phyloP scores from a whole-genome alignment of 2,113 vertebrate genomes.

The Seriola rivoliana region DNA sequence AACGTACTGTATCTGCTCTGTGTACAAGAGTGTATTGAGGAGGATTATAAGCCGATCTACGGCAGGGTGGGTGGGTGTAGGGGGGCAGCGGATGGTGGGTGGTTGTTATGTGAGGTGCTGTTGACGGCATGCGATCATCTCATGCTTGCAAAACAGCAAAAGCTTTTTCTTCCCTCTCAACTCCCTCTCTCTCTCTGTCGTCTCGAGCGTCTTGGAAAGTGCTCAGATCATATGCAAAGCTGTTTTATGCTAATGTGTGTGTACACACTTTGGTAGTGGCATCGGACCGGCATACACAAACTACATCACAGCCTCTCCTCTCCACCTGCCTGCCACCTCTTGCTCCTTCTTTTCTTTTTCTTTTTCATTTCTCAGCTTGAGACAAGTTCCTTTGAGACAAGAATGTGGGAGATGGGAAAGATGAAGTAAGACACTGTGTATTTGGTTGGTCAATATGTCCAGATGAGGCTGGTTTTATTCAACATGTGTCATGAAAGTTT shows the following conservation, averaged over 20 bases:
- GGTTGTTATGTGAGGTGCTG: slow-evolving; percentile 52
- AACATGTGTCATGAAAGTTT: slow-evolving; percentile 8
- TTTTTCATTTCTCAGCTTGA: slow-evolving; percentile 29
- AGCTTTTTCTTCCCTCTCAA: slow-evolving; percentile 61
- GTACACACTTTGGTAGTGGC: slow-evolving; percentile 63
- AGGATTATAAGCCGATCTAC: slow-evolving; percentile 47
- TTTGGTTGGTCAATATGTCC: slow-evolving; percentile 16
- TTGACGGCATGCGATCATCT: slow-evolving; percentile 67
- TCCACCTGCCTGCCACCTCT: slow-evolving; percentile 58
- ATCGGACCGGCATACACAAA: slow-evolving; percentile 61
- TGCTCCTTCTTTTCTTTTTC: slow-evolving; percentile 28
- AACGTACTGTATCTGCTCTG: neutral
- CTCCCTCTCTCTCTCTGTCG: slow-evolving; percentile 39
- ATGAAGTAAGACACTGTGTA: neutral
- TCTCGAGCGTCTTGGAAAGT: slow-evolving; percentile 56
- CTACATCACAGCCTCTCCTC: slow-evolving; percentile 65
- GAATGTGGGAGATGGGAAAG: slow-evolving; percentile 11
- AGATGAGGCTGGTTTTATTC: slow-evolving; percentile 5
- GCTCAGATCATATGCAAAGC: slow-evolving; percentile 78
- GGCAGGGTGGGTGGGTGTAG: slow-evolving; percentile 15
- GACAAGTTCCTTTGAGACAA: neutral
- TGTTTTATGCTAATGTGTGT: slow-evolving; percentile 78
- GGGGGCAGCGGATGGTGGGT: slow-evolving; percentile 8
- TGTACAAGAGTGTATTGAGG: slow-evolving; percentile 23
- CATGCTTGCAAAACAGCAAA: slow-evolving; percentile 56